These are phyloP conservation scores for Acrocephalus kingi DNA, from an alignment of 2,113 vertebrate species.

Conservation along the genomic window DNA sequence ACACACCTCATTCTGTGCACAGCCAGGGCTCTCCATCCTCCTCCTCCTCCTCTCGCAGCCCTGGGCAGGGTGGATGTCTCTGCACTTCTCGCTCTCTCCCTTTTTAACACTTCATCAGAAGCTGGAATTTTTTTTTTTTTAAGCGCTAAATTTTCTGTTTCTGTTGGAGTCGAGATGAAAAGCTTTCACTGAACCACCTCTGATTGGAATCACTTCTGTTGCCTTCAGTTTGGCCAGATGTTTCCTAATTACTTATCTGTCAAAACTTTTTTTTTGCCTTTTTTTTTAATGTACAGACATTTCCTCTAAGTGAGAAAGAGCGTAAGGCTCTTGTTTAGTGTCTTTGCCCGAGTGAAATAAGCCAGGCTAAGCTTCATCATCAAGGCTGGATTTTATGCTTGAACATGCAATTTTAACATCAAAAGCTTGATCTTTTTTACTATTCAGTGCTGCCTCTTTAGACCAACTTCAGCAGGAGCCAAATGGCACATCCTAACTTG, in stretches of 20 bases:
- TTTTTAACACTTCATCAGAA: constrained; percentile 55
- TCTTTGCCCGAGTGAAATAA: constrained; percentile 38
- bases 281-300: constrained; percentile 8
- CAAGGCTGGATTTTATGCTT: constrained; percentile 50
- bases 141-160: constrained; percentile 40
- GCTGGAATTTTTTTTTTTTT: background rate
- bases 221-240: constrained; percentile 57
- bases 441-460: constrained; percentile 48
- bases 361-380: constrained; percentile 46
- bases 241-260: constrained; percentile 68
- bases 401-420: constrained; percentile 62
- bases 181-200: constrained; percentile 56
- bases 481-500: constrained; percentile 50
- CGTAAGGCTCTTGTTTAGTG: constrained; percentile 23
- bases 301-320: constrained; percentile 52
- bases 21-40: background rate
- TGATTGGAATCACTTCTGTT: constrained; percentile 64
- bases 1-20: background rate
- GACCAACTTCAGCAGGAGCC: constrained; percentile 39
- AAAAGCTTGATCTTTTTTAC: constrained; percentile 63
- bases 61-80: background rate
- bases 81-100: background rate
- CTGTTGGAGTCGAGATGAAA: constrained; percentile 55
- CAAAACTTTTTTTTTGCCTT: background rate
- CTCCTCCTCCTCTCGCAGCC: background rate